Percentiles rank a stretch among this genome's conserved stretches.
phyloP scores from a whole-genome alignment of 2,888 invertebrate species.

The Brenthis daphne region DNA sequence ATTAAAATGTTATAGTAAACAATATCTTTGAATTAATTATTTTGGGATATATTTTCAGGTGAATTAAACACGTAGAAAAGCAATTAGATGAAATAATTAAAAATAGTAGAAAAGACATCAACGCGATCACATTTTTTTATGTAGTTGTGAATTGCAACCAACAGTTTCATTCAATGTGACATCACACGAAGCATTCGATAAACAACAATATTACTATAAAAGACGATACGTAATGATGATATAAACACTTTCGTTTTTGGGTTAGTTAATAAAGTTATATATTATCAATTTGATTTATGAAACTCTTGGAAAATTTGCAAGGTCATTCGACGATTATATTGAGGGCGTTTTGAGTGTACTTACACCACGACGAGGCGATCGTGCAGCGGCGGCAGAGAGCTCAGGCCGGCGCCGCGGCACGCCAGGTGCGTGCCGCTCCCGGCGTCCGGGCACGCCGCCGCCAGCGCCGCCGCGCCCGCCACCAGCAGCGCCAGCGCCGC shows the following conservation, averaged over 20 bases:
- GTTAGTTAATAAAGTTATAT: too few species aligned
- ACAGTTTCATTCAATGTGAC: not conserved
- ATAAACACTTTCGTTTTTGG: too few species aligned
- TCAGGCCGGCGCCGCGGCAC: slow-evolving; percentile 60
- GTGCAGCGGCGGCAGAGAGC: slow-evolving; percentile 60
- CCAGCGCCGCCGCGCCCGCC: slow-evolving; percentile 43
- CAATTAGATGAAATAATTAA: not conserved
- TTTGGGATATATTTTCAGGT: not conserved
- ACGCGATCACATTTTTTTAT: slow-evolving; percentile 24
- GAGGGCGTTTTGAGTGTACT: slow-evolving; percentile 42
- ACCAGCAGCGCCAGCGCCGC: slow-evolving; percentile 45
- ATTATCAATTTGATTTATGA: not conserved
- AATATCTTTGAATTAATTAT: not conserved
- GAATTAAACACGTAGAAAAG: not conserved
- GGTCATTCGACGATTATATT: not conserved
- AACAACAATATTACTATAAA: not conserved
- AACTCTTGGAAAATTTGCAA: not conserved
- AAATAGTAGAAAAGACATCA: slow-evolving; percentile 40
- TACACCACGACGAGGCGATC: slow-evolving; percentile 55
- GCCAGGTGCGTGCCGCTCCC: slow-evolving; percentile 54
- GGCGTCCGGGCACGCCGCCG: slow-evolving; percentile 41
- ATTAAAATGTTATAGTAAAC: too few species aligned
- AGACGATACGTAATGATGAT: too few species aligned
- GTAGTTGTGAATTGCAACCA: not conserved
- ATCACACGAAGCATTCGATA: not conserved